Percentiles rank a stretch among this genome's conserved stretches.
phyloP scores from a whole-genome alignment of 2,797 vertebrate genomes.

The Phoebastria nigripes region DNA sequence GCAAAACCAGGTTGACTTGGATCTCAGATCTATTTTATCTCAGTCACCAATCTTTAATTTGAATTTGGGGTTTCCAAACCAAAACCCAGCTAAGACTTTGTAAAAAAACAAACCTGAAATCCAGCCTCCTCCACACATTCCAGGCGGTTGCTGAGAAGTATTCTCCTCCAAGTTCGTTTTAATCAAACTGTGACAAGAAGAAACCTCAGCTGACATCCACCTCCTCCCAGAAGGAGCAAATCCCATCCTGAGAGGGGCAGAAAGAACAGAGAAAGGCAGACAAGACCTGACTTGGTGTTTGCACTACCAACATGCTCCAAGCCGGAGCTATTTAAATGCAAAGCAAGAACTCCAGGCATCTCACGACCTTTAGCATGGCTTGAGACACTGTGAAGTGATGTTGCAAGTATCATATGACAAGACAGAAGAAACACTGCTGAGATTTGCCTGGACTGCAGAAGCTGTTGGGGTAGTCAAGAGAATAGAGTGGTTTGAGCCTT shows the following conservation, averaged over 20 bases:
- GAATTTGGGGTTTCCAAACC: conserved; percentile 58
- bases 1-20: background rate
- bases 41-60: conserved; percentile 44
- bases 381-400: background rate
- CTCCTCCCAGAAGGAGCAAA: background rate
- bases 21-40: conserved; percentile 57
- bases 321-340: background rate
- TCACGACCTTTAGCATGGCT: background rate
- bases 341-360: background rate
- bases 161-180: conserved; percentile 24
- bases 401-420: background rate
- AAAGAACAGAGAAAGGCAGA: background rate
- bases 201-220: background rate
- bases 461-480: background rate
- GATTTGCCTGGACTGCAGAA: background rate
- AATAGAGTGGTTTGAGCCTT: background rate
- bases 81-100: conserved; percentile 41
- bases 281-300: background rate
- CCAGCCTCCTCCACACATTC: conserved; percentile 63
- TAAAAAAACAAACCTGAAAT: conserved; percentile 15
- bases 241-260: background rate
- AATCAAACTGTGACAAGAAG: conserved; percentile 3
- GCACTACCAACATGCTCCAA: background rate
- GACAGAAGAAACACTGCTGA: background rate
- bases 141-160: conserved; percentile 8